Conservation (phyloP, 1,140 invertebrate genomes). For the Trachymyrmex septentrionalis region DNA sequence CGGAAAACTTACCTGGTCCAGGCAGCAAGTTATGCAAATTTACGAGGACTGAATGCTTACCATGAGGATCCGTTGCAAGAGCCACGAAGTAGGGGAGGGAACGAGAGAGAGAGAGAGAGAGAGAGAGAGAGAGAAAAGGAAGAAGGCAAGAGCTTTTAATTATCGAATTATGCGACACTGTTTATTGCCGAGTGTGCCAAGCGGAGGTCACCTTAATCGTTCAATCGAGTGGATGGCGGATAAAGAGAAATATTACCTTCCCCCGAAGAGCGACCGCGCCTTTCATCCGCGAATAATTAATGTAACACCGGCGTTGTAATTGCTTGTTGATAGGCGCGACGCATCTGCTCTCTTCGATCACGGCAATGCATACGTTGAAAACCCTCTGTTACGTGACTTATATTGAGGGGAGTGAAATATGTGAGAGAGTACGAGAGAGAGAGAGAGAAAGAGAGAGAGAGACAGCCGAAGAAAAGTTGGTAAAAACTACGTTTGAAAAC, state of each 20-base stretch:
- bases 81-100: conserved; percentile 12
- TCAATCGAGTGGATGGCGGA: conserved; percentile 83
- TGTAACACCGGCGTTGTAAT: conserved; percentile 80
- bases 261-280: conserved; percentile 57
- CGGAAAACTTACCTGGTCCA: conserved; percentile 71
- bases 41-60: conserved; percentile 35
- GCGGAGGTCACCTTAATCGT: conserved; percentile 78
- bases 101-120: conserved; percentile 60
- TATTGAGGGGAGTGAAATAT: background rate
- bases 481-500: background rate
- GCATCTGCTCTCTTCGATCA: conserved; percentile 72
- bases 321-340: conserved; percentile 80
- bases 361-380: conserved; percentile 6
- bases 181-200: conserved; percentile 54
- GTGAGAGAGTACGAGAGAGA: background rate
- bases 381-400: conserved; percentile 11
- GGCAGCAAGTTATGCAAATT: conserved; percentile 83
- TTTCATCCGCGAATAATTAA: conserved; percentile 77
- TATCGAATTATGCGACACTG: conserved; percentile 81
- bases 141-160: conserved; percentile 79
- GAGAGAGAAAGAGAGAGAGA: background rate
- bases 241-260: conserved; percentile 75
- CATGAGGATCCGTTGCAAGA: conserved; percentile 8
- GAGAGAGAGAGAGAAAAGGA: conserved; percentile 50
- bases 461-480: background rate